Base-by-base conservation (phyloP, 2,113 vertebrate genomes). In the Miniopterus natalensis region DNA sequence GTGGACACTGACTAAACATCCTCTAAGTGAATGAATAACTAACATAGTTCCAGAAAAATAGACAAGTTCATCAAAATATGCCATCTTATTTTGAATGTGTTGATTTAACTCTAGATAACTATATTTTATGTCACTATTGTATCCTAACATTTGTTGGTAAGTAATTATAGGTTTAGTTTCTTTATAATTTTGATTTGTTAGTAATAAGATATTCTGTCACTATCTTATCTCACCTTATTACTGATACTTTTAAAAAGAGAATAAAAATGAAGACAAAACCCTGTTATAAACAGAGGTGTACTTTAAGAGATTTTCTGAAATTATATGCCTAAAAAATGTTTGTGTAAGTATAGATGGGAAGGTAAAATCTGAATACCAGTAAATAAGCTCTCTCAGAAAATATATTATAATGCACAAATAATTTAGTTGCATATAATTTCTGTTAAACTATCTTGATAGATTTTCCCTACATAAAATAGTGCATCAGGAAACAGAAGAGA, bases 401-500 rank as follows among this genome's bases (percentile, higher is more conserved):
- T 55, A 74, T 42, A 74, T 45, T 84, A 31, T 86, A 70, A 70
- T 42, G 61, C 36, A 49, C 25, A 77, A 87, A 86, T 47, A 65
- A 2, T 53, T 92, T 31, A 73, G 40, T 40, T 80, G 25, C 45
- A 88, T 89, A 18, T 63, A 55, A 57, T 81, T 74, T 80, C 29
- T 96, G 77, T 89, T 95, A 68, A 93, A 84, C 88, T 74, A 29
- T 14, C 21, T 73, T 81, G 3, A 63, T 59, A 25, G 40, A 13
- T 55, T 95, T 95, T 92, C 6, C 29, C 17, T 85, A 0, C 27
- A 21, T 66, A 77, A 87, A 61, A 6, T 45, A 65, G 17, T 40
- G 2, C 8, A 77, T 12, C 40, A 90, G 63, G 6, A 92, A 74
- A 92, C 7, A 47, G 77, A 66, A 94, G 71, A 87, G n/a, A 83